These are phyloP conservation scores for Cydia strobilella DNA, from an alignment of 1,140 invertebrate species.

Conservation along the genomic window DNA sequence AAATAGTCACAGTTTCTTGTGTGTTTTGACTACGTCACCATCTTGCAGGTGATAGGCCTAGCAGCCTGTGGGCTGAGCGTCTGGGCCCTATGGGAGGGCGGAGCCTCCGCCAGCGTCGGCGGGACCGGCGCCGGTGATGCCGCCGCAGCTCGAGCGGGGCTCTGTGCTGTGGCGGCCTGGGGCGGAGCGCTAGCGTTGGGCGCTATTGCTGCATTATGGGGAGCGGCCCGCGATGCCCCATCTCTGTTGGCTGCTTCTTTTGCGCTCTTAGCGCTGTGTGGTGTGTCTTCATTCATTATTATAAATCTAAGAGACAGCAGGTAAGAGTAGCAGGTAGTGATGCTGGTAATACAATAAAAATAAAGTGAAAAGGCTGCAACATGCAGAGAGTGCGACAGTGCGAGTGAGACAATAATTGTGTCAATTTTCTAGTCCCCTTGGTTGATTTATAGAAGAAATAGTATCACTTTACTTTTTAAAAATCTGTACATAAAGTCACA, in stretches of 20 bases:
- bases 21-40: no score
- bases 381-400: no score
- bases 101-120: slow-evolving; percentile 37
- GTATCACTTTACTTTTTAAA: no score
- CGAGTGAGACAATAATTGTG: no score
- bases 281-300: not conserved
- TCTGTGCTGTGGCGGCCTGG: slow-evolving; percentile 59
- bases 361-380: no score
- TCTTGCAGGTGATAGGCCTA: slow-evolving; percentile 53
- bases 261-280: slow-evolving; percentile 53
- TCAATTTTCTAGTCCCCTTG: no score
- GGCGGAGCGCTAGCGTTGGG: slow-evolving; percentile 54
- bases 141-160: slow-evolving; percentile 56
- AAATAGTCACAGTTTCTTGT: no score
- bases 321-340: no score
- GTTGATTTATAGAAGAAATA: no score
- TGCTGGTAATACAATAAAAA: no score
- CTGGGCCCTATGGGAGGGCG: slow-evolving; percentile 67
- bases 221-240: slow-evolving; percentile 54
- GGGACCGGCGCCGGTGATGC: slow-evolving; percentile 40
- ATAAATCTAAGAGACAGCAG: no score
- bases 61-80: slow-evolving; percentile 50
- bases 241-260: slow-evolving; percentile 59
- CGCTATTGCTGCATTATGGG: slow-evolving; percentile 52
- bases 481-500: no score